Evolutionary conservation across 1,140 invertebrate species (phyloP), one percentile per base, ranked within the genome.

Genomic region (Potamilus streckersoni): DNA sequence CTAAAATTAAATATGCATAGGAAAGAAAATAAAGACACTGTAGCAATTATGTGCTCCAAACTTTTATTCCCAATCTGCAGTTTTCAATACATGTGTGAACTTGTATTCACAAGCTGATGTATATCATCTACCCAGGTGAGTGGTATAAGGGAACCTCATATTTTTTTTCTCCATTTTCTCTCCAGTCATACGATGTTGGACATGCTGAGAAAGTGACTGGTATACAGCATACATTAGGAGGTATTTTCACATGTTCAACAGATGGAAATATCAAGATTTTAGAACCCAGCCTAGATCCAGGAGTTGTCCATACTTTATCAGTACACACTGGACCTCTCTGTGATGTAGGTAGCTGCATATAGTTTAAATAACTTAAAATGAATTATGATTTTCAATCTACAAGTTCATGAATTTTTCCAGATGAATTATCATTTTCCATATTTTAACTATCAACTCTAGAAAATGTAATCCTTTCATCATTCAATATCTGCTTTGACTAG

Each of bases 121-220:
- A 49, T 49, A 11, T 49, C 38, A 49, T 6, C 38, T 49, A 6
- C 38, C 38, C 38, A 49, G 38, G 38, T 49, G 38, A 49, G 38
- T 11, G 4, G 6, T 49, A 49, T 49, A 0, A 49, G 38, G 38
- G 38, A 8, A 49, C 11, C 38, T 49, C 11, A 11, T 49, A 8
- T 8, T 11, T 49, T 11, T 38, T 38, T 49, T 49, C 6, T 11
- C 38, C 38, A 49, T 49, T 49, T 8, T 49, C 11, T 49, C 75
- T 79, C 58, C 78, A 87, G 86, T 81, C 79, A n/a, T 83, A 82
- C 75, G 80, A 86, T 70, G 77, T 85, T 23, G 83, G 83, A 13
- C 83, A 86, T 62, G 74, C 55, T 17, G 80, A 83, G 19, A 83
- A 82, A 78, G 56, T 87, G 76, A 84, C 83, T 15, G 82, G 82